phyloP scores from a whole-genome alignment of 2,888 invertebrate genomes.

The Saturnia pavonia region DNA sequence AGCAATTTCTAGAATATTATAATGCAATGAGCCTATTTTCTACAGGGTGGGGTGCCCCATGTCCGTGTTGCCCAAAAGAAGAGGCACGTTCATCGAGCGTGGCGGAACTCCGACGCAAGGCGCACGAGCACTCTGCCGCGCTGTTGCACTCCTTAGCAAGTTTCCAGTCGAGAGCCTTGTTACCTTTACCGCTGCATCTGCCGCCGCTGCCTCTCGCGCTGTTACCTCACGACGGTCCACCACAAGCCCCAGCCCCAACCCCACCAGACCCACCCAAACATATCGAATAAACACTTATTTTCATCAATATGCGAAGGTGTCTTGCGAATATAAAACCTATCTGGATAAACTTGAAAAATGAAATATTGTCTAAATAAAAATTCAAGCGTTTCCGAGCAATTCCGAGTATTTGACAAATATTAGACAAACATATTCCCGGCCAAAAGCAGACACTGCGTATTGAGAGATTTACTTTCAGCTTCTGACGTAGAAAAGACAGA shows the following conservation, averaged over 20 bases:
- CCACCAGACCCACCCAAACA: slow-evolving; percentile 60
- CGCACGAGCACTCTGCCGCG: slow-evolving; percentile 97
- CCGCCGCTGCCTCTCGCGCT: slow-evolving; percentile 62
- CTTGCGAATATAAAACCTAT: too few relatives aligned
- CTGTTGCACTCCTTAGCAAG: slow-evolving; percentile 87
- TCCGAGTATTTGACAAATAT: too few relatives aligned
- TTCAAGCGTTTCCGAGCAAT: too few relatives aligned
- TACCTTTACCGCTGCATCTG: slow-evolving; percentile 66
- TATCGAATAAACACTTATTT: slow-evolving; percentile 51
- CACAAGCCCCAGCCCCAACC: slow-evolving; percentile 32
- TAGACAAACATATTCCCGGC: background rate
- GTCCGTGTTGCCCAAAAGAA: slow-evolving; percentile 89
- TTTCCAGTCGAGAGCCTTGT: slow-evolving; percentile 83
- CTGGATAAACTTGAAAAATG: too few relatives aligned
- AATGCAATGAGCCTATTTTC: background rate
- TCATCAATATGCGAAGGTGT: too few relatives aligned
- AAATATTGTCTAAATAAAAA: too few relatives aligned
- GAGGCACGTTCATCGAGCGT: slow-evolving; percentile 93
- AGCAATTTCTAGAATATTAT: background rate
- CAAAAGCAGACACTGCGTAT: background rate
- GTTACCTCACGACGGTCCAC: slow-evolving; percentile 49
- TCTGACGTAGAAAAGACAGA: background rate
- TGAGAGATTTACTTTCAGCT: too few relatives aligned
- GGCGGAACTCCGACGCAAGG: slow-evolving; percentile 94
- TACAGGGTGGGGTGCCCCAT: slow-evolving; percentile 88